Evolutionary conservation across 2,888 invertebrate species (phyloP).

Genomic region (Tryphoninae sp.): DNA sequence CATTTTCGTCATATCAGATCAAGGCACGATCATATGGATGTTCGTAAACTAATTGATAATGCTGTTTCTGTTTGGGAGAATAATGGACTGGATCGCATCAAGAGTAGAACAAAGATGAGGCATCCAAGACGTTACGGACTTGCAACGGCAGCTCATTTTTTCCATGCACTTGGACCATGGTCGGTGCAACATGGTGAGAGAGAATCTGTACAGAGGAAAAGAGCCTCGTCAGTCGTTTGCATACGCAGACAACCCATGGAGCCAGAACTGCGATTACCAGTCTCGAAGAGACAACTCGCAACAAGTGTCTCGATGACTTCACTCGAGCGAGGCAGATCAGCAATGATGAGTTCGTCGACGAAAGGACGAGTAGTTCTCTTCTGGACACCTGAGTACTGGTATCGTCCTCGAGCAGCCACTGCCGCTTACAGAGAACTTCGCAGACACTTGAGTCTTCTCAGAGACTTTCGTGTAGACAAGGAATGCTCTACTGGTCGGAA

Average conservation of each 20-base stretch:
- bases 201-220: constrained; percentile 80
- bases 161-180: constrained; percentile 83
- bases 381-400: constrained; percentile 84
- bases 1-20: constrained; percentile 37
- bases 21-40: constrained; percentile 52
- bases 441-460: constrained; percentile 74
- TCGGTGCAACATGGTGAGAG: constrained; percentile 81
- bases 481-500: constrained; percentile 50
- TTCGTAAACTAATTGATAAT: constrained; percentile 69
- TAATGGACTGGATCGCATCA: constrained; percentile 1
- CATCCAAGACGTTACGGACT: constrained; percentile 81
- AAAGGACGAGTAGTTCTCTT: constrained; percentile 81
- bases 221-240: constrained; percentile 81
- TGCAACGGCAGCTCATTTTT: constrained; percentile 81
- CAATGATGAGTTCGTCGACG: constrained; percentile 59
- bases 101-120: constrained; percentile 21
- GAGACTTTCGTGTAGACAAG: constrained; percentile 63
- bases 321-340: constrained; percentile 69
- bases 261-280: constrained; percentile 79
- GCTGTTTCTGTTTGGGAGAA: constrained; percentile 74
- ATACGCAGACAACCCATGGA: constrained; percentile 79
- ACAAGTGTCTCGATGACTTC: constrained; percentile 81
- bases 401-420: constrained; percentile 81
- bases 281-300: constrained; percentile 81
- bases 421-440: constrained; percentile 80